Base-by-base conservation (phyloP, 1,140 invertebrate species). In the Rhagoletis zephyria region DNA sequence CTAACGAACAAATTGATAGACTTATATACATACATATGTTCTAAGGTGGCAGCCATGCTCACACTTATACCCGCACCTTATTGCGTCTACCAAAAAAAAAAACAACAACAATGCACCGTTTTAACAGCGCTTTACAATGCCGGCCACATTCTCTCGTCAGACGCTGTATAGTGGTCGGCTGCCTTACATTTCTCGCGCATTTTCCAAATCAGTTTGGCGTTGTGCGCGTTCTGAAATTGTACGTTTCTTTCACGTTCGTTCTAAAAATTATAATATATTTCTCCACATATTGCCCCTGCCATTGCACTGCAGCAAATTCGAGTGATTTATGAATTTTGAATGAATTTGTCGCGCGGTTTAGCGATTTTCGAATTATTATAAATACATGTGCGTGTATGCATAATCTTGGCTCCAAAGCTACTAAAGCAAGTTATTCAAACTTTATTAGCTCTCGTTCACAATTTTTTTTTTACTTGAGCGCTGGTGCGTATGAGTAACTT, bases 201-300 rank as follows among this genome's bases (percentile, higher is more conserved):
- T 81, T 81, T 51, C 45, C 74, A 81, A 81, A 81, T 81, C 74
- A 81, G 74, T 81, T 56, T 81, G 74, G 48, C 48, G 45, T 81
- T 51, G 74, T 81, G 74, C 74, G 74, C 42, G 74, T 81, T 81
- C 74, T 59, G 48, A 56, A 81, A 51, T 9, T 81, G 74, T 81
- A 81, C 74, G 48, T 16, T 81, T 56, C 56, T 81, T 56, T 56
- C 16, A 81, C 74, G 74, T 81, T 81, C 48, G 51, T 81, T 81
- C 74, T 81, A 56, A 81, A 30, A 30, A 56, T 30, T 30, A 30
- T 30, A 30, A 30, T 30, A 30, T 30, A 56, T 19, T 81, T 81
- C 48, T 81, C 48, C 30, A 30, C 30, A 30, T 51, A 42, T 48
- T 74, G 67, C 67, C 12, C 16, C 67, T 74, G 9, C 16, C 4